Percentiles rank a stretch among this genome's conserved stretches.
phyloP scores from a whole-genome alignment of 2,113 vertebrate species.

The Pomatorhinus ruficollis region DNA sequence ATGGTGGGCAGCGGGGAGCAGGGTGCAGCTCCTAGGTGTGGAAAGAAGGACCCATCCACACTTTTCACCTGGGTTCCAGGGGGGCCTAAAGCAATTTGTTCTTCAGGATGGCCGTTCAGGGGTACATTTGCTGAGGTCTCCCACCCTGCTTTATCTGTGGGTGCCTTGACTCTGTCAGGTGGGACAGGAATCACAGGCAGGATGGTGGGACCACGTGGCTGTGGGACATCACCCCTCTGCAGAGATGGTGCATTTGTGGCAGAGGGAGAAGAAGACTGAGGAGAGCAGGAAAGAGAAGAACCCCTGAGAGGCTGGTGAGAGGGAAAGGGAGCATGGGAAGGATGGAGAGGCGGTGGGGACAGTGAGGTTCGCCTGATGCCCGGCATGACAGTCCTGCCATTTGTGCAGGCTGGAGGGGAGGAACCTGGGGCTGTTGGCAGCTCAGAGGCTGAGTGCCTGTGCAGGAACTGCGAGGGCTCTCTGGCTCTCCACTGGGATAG shows the following conservation, averaged over 20 bases:
- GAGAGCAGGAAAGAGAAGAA: constrained; percentile 77
- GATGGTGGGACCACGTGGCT: constrained; percentile 73
- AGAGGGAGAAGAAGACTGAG: constrained; percentile 71
- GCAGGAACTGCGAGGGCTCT: constrained; percentile 68
- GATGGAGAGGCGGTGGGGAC: constrained; percentile 77
- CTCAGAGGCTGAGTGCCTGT: constrained; percentile 81
- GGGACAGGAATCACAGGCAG: constrained; percentile 76
- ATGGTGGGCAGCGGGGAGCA: constrained; percentile 58
- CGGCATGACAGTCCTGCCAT: constrained; percentile 65
- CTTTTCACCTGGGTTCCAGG: constrained; percentile 61
- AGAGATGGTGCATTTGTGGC: constrained; percentile 64
- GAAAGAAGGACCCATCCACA: constrained; percentile 40
- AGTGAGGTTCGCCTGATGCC: constrained; percentile 82
- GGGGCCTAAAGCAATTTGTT: constrained; percentile 52
- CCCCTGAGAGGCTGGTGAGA: constrained; percentile 42
- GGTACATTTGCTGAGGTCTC: constrained; percentile 35
- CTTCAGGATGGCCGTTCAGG: constrained; percentile 65
- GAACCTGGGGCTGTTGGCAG: constrained; percentile 78
- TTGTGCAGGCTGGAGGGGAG: constrained; percentile 80
- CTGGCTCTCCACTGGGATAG: neutral
- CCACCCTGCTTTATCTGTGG: constrained; percentile 65
- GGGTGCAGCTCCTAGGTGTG: constrained; percentile 74
- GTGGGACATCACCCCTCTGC: constrained; percentile 72
- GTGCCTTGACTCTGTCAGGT: constrained; percentile 69
- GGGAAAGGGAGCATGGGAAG: constrained; percentile 70